Base-by-base conservation (phyloP, 64 coral and sea anemone species). In the Pachyseris speciosa region DNA sequence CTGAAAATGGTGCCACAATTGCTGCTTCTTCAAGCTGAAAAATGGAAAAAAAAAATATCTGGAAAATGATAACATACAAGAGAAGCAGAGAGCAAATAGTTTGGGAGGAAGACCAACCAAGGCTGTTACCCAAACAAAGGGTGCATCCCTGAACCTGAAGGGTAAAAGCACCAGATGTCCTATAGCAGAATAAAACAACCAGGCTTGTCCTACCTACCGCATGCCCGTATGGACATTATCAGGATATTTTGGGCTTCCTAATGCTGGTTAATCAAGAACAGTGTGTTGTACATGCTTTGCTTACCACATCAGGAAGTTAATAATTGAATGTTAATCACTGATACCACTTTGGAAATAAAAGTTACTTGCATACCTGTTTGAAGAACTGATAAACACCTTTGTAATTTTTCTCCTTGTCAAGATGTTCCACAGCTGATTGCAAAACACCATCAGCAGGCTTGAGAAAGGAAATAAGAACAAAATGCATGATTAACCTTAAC, bases 351-450 rank as follows among this genome's bases (percentile, higher is more conserved):
- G 67, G 20, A 74, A 47, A 24, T 67, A n/a, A 5, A 38, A 83
- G 13, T 2, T 19, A 19, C 12, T 39, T n/a, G 7, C 26, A 20
- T 95, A 96, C 94, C 94, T 96, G 88, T 72, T 84, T 87, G 31
- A 87, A 88, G 20, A 96, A 63, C 28, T 96, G 89, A 78, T 88
- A 55, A 9, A 96, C 78, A 37, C 88, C 84, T 58, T 83, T 69
- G 67, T 78, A 92, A 38, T 91, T 92, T 45, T 88, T 87, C 42
- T 84, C 84, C 36, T 83, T 75, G 31, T 87, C 75, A 37, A 96
- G 67, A 32, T 44, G 32, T 59, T 87, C 32, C 10, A 96, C 72
- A 68, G 74, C 89, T 75, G 66, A 64, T 65, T 69, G 76, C 5
- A 92, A 39, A 17, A 68, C 85, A 31, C 79, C 85, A 55, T 92